Evolutionary conservation across 2,113 vertebrate genomes (phyloP), one percentile per base, ranked within the genome.

Genomic region (Gymnobelideus leadbeateri): DNA sequence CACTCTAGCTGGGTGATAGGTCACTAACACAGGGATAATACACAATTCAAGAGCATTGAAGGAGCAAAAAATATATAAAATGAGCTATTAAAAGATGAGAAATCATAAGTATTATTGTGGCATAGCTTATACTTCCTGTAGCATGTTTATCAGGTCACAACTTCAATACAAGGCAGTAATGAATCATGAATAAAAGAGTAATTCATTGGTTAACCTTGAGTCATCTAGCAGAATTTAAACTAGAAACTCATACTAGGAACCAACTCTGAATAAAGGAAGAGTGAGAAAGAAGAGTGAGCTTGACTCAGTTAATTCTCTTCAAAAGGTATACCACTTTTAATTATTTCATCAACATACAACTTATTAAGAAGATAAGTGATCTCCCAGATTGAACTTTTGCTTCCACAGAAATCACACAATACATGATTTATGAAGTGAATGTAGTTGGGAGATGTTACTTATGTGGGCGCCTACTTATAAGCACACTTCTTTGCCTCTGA

Each of bases 181-280:
- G 21, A 92, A 50, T 91, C 91, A 95, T 51, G 89, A 95, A 90
- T 28, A 94, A 94, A 91, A 23, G 10, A 93, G 51, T 24, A 47
- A 54, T 10, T 94, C 1, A 23, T 19, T 21, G 14, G 10, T 26
- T 93, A 93, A 26, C 37, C 89, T 49, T 92, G 95, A 61, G 46
- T 61, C 49, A 61, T 8, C 43, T 31, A 89, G 51, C 43, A 52
- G 1, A 93, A 94, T n/a, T 89, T 52, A 97, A 96, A 91, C 50
- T 3, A 52, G 16, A 21, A 50, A 47, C 61, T 90, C 50, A 91
- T 84, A 52, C 90, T n/a, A 91, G 50, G 51, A 96, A 96, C 3
- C 0, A 3, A 89, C 25, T 49, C 51, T 91, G 89, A 93, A 23
- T 84, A 84, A 84, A 84, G n/a, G 37, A 95, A n/a, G n/a, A n/a